Evolutionary conservation across 2,888 invertebrate genomes (phyloP).

Genomic region (Drosophila lacicola): DNA sequence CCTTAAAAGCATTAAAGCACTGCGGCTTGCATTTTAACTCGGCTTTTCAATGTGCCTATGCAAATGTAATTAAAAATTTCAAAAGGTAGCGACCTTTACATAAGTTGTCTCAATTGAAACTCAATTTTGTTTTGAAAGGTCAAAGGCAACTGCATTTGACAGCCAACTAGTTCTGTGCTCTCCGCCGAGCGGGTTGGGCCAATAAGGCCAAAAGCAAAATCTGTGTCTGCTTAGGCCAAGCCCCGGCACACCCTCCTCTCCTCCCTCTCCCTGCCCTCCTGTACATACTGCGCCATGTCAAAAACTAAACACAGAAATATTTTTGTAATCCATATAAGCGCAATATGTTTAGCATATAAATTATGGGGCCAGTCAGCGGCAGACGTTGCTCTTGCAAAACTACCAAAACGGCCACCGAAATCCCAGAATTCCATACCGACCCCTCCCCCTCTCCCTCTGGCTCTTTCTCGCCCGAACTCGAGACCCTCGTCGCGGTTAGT

Average conservation of each 20-base stretch:
- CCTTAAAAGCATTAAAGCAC: no score
- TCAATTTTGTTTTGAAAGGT: slow-evolving; percentile 4
- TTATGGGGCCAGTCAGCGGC: slow-evolving; percentile 60
- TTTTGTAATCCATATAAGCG: slow-evolving; percentile 68
- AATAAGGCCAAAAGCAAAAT: slow-evolving; percentile 24
- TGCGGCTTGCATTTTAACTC: no score
- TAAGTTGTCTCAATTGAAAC: neutral
- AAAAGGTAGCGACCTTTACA: slow-evolving; percentile 12
- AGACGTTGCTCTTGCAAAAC: slow-evolving; percentile 37
- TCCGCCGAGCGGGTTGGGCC: neutral
- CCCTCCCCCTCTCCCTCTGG: neutral
- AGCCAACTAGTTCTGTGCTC: slow-evolving; percentile 13
- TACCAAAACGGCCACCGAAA: slow-evolving; percentile 29
- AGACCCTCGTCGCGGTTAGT: slow-evolving; percentile 32
- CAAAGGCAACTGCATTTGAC: slow-evolving; percentile 27
- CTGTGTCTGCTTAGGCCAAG: slow-evolving; percentile 8
- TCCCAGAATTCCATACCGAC: neutral
- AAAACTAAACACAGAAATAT: slow-evolving; percentile 43
- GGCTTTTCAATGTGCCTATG: no score
- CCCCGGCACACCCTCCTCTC: neutral
- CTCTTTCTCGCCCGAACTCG: neutral
- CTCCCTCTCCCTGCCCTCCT: neutral
- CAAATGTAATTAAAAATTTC: neutral
- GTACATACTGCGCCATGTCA: slow-evolving; percentile 21
- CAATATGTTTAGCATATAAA: slow-evolving; percentile 78